A percentile compares a stretch with the other conserved stretches of the same genome.
phyloP scores from a whole-genome alignment of 2,113 vertebrate genomes.

The Talpa occidentalis region DNA sequence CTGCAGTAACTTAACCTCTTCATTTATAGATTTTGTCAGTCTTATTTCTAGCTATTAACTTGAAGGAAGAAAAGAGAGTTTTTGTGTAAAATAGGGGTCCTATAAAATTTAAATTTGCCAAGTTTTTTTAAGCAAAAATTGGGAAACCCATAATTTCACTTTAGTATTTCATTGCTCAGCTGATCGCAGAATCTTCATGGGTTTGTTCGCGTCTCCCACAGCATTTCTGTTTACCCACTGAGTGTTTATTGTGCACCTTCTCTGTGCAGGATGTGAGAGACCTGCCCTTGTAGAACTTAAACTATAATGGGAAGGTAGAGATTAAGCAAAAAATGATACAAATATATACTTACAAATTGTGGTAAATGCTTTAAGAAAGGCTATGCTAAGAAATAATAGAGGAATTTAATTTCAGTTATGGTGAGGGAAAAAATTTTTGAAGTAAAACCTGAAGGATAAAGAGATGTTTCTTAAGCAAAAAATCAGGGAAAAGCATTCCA shows the following conservation, averaged over 20 bases:
- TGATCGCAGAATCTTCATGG: constrained; percentile 16
- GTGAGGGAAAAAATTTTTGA: background rate
- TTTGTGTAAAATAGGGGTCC: background rate
- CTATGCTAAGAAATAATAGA: background rate
- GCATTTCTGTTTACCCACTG: background rate
- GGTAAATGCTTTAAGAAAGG: background rate
- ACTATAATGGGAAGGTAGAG: background rate
- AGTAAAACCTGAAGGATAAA: background rate
- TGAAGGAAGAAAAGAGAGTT: background rate
- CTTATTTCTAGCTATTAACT: constrained; percentile 22
- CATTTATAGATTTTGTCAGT: background rate
- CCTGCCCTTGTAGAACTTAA: background rate
- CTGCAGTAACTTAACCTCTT: background rate
- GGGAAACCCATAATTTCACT: background rate
- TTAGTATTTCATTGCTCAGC: constrained; percentile 32
- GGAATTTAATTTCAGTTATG: background rate
- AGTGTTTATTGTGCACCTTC: constrained; percentile 22
- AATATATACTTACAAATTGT: background rate
- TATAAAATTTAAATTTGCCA: constrained; percentile 46
- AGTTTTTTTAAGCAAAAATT: constrained; percentile 53
- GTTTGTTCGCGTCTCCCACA: constrained; percentile 45
- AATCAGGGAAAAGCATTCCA: background rate
- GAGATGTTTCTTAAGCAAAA: constrained; percentile 15
- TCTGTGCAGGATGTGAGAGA: background rate
- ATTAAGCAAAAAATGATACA: background rate